A percentile compares a stretch with the other conserved stretches of the same genome.
Conservation (phyloP, 2,888 invertebrate genomes). For the Diaphora mendica region DNA sequence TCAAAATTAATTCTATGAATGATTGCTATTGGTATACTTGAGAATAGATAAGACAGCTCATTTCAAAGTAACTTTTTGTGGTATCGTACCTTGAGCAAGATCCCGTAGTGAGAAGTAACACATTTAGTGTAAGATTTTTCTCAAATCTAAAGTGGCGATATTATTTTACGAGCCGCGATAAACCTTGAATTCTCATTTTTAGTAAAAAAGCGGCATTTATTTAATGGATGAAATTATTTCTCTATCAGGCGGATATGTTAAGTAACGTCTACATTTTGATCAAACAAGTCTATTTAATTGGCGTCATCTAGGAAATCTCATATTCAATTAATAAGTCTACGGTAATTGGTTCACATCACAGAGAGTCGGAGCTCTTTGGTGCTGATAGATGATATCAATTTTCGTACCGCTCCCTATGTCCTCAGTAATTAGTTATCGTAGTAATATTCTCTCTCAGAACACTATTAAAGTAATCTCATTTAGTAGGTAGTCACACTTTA, state of each 20-base stretch:
- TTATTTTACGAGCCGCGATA: constrained; percentile 65
- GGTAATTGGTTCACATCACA: constrained; percentile 70
- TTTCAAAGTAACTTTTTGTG: constrained; percentile 53
- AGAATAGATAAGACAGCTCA: constrained; percentile 63
- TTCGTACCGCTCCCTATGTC: constrained; percentile 54
- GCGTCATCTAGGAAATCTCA: constrained; percentile 67
- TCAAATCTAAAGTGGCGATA: constrained; percentile 58
- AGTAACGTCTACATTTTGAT: constrained; percentile 74
- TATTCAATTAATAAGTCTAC: constrained; percentile 74
- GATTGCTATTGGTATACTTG: constrained; percentile 69
- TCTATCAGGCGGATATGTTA: constrained; percentile 68
- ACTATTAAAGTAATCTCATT: constrained; percentile 44
- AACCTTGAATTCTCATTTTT: constrained; percentile 43
- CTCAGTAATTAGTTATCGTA: constrained; percentile 53
- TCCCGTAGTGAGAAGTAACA: constrained; percentile 40
- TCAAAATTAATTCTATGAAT: constrained; percentile 83
- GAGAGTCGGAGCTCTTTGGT: constrained; percentile 61
- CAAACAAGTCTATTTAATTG: constrained; percentile 75
- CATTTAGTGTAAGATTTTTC: constrained; percentile 36
- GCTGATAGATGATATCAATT: constrained; percentile 69
- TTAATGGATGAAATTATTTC: constrained; percentile 66
- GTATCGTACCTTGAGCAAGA: constrained; percentile 33
- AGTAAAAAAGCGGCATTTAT: constrained; percentile 61
- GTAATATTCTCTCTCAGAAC: constrained; percentile 47
- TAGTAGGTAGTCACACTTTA: constrained; percentile 31